Percentiles rank a stretch among this genome's conserved stretches.
These are phyloP conservation scores for Tipula lateralis DNA, from an alignment of 2,888 invertebrate genomes.

Conservation along the genomic window DNA sequence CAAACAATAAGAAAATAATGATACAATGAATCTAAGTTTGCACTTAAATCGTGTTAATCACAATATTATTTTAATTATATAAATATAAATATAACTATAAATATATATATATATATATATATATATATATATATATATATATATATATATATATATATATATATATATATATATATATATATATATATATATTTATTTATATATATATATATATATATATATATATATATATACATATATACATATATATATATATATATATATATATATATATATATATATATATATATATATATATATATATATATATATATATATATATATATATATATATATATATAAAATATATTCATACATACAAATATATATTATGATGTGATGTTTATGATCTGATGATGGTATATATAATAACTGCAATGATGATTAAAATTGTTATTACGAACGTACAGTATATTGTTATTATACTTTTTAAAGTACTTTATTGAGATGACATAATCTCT, in stretches of 20 bases:
- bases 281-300: too few relatives aligned
- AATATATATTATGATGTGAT: background rate
- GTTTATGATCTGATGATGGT: background rate
- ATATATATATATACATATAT: background rate
- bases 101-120: background rate
- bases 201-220: background rate
- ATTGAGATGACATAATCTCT: background rate
- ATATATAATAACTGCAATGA: background rate
- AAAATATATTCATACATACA: background rate
- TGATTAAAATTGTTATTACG: background rate
- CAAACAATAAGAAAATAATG: background rate
- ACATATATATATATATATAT: too few relatives aligned
- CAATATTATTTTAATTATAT: background rate
- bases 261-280: too few relatives aligned
- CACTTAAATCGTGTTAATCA: background rate
- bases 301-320: background rate
- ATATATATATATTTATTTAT: too few relatives aligned
- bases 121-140: background rate
- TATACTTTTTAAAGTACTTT: background rate
- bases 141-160: too few relatives aligned
- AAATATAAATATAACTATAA: background rate
- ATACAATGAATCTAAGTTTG: background rate
- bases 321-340: background rate
- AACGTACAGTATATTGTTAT: background rate
- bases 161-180: too few relatives aligned